Evolutionary conservation across 2,113 vertebrate species (phyloP), one percentile per base, ranked within the genome.

Genomic region (Grallaria varia): DNA sequence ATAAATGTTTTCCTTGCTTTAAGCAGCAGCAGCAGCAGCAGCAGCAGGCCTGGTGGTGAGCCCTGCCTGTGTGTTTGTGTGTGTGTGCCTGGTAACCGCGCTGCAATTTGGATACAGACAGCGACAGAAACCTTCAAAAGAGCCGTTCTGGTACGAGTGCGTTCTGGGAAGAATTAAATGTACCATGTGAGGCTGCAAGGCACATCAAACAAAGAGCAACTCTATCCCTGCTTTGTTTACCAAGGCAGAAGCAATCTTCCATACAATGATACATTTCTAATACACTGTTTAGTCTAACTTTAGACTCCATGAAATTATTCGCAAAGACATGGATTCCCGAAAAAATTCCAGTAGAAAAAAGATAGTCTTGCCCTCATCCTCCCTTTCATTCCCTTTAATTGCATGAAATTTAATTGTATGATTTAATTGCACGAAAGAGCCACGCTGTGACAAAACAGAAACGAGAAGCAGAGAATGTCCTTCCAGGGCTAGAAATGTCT

Each of bases 251-350:
- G 87, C 73, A 77, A 73, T 95, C 67, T 84, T 78, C 94, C 91
- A 77, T 59, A 79, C 74, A 85, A 72, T 6, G 47, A 83, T 97
- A 77, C 88, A 83, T 87, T 97, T 95, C 89, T 87, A 95, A 94
- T 77, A 47, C 14, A 69, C 90, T 97, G 97, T 98, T 98, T 98
- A 98, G 97, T 98, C 97, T 98, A 95, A 94, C 93, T 80, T 85
- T 53, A 83, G 89, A 90, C 56, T 93, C 97, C 97, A 96, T 97
- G 96, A 96, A 92, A 96, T 95, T 93, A 94, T 96, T 97, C 95
- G 97, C 91, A 82, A 97, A 96, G 97, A 96, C 90, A 92, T 68
- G 89, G 90, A 97, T 98, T 97, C 96, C 82, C 94, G 93, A 83
- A 97, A 95, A 92, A 71, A 60, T 63, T 79, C 73, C 72, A 83